Evolutionary conservation across 1,140 invertebrate species (phyloP).

Genomic region (Laupala kohalensis): DNA sequence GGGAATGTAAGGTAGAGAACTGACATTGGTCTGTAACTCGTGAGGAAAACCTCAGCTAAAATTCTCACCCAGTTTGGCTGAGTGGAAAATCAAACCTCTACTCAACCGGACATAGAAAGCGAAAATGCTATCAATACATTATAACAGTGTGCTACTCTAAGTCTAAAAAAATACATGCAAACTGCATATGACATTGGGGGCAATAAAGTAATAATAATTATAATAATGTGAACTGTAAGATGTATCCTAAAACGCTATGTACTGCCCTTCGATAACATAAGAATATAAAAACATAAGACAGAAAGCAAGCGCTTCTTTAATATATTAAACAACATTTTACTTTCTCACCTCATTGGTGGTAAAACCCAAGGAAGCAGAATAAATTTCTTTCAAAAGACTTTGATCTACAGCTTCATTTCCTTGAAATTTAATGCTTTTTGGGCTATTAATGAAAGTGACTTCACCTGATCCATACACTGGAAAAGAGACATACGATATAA

Average conservation of each 20-base stretch:
- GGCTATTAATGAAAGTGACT: conserved; percentile 49
- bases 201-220: neutral
- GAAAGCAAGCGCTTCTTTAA: neutral
- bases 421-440: conserved; percentile 48
- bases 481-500: too few relatives aligned
- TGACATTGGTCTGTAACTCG: too few relatives aligned
- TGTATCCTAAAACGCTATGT: neutral
- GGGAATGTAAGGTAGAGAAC: too few relatives aligned
- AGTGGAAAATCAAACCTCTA: too few relatives aligned
- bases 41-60: too few relatives aligned
- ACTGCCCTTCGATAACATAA: neutral
- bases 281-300: neutral
- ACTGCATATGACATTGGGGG: neutral
- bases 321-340: conserved; percentile 3
- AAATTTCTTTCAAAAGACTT: conserved; percentile 54
- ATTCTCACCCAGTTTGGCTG: too few relatives aligned
- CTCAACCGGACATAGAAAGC: too few relatives aligned
- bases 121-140: too few relatives aligned
- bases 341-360: conserved; percentile 43
- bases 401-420: conserved; percentile 43
- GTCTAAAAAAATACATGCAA: neutral
- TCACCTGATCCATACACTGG: conserved; percentile 49
- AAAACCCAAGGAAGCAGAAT: conserved; percentile 52
- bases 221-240: neutral
- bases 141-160: neutral